These are phyloP conservation scores for Anguilla megastoma DNA, from an alignment of 2,797 vertebrate species.

Conservation along the genomic window DNA sequence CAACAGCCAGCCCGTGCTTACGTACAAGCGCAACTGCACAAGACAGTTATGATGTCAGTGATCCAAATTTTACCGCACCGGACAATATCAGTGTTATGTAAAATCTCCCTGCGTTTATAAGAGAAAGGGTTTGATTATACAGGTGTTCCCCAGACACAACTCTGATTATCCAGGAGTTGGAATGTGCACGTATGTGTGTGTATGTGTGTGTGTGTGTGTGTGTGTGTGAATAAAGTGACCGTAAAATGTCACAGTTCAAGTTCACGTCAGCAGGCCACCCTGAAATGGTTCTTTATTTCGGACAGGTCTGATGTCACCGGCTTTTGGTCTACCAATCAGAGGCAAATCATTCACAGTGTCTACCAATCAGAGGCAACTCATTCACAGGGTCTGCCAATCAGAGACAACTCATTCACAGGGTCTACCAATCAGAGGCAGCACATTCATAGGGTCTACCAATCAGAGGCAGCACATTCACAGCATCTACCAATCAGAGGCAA, in stretches of 20 bases:
- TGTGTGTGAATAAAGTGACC: background rate
- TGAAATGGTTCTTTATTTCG: background rate
- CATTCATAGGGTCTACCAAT: background rate
- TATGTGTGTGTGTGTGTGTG: background rate
- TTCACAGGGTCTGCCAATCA: too few species aligned
- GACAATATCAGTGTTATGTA: too few species aligned
- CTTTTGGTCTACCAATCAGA: background rate
- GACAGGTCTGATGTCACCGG: background rate
- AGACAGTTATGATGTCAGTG: too few species aligned
- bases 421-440: background rate
- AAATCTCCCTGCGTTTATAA: too few species aligned
- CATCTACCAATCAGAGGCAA: background rate
- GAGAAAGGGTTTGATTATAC: too few species aligned
- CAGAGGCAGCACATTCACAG: background rate
- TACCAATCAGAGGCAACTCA: background rate
- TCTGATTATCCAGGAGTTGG: too few species aligned
- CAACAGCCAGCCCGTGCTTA: too few species aligned
- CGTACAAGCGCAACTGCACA: too few species aligned
- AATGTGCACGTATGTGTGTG: background rate
- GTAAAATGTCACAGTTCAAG: background rate
- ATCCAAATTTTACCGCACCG: too few species aligned
- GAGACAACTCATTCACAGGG: background rate
- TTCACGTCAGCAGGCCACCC: background rate
- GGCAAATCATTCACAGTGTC: background rate
- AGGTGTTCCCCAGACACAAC: too few species aligned